A percentile compares a stretch with the other conserved stretches of the same genome.
Evolutionary conservation across 2,888 invertebrate genomes (phyloP).

Genomic region (Vannuccia rotundouncinata): DNA sequence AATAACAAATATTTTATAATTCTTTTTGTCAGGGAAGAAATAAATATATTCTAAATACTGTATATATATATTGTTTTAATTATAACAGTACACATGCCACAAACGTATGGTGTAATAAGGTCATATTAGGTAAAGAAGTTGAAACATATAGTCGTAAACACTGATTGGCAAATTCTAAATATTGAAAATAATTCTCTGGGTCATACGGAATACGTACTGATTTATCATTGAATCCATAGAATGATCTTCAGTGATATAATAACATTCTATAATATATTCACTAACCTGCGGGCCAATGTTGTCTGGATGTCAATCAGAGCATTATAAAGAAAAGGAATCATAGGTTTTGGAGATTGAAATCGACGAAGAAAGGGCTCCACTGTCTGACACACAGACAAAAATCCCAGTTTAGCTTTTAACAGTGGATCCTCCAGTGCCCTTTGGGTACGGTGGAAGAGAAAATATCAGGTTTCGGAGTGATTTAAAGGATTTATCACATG

Average conservation of each 20-base stretch:
- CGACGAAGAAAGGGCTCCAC: not conserved
- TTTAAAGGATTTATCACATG: slow-evolving; percentile 30
- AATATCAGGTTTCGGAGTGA: too few species aligned
- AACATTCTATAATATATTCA: too few species aligned
- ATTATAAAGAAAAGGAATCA: not conserved
- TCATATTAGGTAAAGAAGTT: not conserved
- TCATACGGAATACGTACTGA: slow-evolving; percentile 7
- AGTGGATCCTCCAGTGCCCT: not conserved
- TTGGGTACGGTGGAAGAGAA: not conserved
- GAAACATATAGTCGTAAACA: slow-evolving; percentile 14
- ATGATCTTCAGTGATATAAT: too few species aligned
- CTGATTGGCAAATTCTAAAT: slow-evolving; percentile 3
- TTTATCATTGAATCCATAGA: too few species aligned
- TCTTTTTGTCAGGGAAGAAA: too few species aligned
- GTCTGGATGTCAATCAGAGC: not conserved
- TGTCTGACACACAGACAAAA: not conserved
- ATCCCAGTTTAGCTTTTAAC: not conserved
- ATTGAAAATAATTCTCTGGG: not conserved
- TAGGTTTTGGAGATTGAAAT: slow-evolving; percentile 5
- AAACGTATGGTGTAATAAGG: too few species aligned
- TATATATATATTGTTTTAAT: too few species aligned
- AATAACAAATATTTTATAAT: too few species aligned
- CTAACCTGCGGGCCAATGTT: not conserved
- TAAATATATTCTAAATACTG: too few species aligned
- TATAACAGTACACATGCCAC: too few species aligned